Evolutionary conservation across 2,888 invertebrate genomes (phyloP).

Genomic region (Spisula solida): DNA sequence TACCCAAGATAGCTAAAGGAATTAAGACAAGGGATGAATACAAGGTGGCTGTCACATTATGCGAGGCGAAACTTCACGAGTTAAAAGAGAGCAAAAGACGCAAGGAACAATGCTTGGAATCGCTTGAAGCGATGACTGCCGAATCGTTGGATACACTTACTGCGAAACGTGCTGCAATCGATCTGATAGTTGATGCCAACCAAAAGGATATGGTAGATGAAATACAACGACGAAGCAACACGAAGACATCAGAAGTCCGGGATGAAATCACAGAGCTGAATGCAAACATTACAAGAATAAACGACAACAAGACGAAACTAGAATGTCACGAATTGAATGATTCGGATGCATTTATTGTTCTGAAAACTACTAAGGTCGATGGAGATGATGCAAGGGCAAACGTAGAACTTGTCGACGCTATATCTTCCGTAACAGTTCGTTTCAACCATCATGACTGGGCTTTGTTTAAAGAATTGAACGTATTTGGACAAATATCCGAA

Average conservation of each 20-base stretch:
- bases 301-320: not conserved
- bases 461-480: not conserved
- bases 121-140: not conserved
- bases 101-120: not conserved
- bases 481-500: constrained; percentile 18
- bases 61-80: not conserved
- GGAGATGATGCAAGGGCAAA: not conserved
- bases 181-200: not conserved
- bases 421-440: not conserved
- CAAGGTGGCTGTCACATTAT: not conserved
- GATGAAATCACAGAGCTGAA: not conserved
- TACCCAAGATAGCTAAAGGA: constrained; percentile 11
- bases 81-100: not conserved
- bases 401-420: not conserved
- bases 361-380: not conserved
- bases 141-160: not conserved
- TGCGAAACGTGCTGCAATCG: not conserved
- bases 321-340: not conserved
- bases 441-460: not conserved
- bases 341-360: constrained; percentile 23
- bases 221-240: not conserved
- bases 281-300: not conserved
- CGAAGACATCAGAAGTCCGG: not conserved
- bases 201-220: not conserved
- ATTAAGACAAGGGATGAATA: not conserved